Evolutionary conservation across 2,888 invertebrate species (phyloP).

Genomic region (Agrochola lychnidis): DNA sequence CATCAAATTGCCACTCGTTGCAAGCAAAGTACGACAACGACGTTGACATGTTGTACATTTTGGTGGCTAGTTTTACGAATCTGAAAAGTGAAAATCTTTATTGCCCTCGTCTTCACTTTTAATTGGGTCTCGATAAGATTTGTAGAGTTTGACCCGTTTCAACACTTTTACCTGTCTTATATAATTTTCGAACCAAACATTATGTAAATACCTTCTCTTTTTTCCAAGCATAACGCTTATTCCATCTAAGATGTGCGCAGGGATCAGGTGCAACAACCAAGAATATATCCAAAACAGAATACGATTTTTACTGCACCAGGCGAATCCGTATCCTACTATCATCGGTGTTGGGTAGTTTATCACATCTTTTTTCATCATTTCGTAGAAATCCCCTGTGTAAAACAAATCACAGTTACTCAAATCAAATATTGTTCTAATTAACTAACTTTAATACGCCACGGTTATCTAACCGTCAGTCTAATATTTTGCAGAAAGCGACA

Average conservation of each 20-base stretch:
- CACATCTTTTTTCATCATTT: accelerated
- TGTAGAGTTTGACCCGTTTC: neutral
- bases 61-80: slow-evolving; percentile 20
- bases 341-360: neutral
- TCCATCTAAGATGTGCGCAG: slow-evolving; percentile 26
- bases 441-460: no score
- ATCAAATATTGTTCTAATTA: neutral
- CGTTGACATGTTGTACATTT: neutral
- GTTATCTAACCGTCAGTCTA: no score
- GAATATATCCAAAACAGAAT: slow-evolving; percentile 28
- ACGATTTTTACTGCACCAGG: neutral
- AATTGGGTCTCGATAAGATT: neutral
- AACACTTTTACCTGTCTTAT: neutral
- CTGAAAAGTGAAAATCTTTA: slow-evolving; percentile 3
- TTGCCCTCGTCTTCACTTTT: neutral
- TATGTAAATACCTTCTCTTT: slow-evolving; percentile 28
- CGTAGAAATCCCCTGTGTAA: neutral
- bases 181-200: neutral
- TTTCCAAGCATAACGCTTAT: slow-evolving; percentile 23
- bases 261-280: slow-evolving; percentile 34
- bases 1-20: slow-evolving; percentile 29
- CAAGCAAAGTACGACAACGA: neutral
- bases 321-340: neutral
- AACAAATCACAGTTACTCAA: neutral
- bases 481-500: neutral